Conservation (phyloP, 2,797 vertebrate species). For the Darevskia nairensis region DNA sequence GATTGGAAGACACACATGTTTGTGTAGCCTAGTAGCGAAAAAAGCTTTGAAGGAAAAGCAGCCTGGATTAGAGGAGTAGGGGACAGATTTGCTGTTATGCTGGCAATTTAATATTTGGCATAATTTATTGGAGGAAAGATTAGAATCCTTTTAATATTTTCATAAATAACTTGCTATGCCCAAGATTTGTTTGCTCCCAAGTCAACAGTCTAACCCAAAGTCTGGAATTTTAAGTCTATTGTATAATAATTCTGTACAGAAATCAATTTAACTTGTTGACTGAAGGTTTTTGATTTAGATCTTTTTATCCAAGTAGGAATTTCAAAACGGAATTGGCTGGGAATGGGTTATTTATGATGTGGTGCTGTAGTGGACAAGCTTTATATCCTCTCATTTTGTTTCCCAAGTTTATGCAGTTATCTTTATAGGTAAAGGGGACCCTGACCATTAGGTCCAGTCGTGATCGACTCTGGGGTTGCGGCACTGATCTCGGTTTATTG, state of each 20-base stretch:
- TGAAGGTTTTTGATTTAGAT: neutral
- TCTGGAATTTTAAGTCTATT: slow-evolving; percentile 5
- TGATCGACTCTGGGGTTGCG: too few relatives aligned
- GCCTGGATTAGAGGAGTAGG: neutral
- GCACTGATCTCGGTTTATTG: too few relatives aligned
- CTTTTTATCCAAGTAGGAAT: neutral
- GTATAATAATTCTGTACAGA: neutral
- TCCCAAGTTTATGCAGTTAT: too few relatives aligned
- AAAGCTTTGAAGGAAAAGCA: neutral
- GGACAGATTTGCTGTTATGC: slow-evolving; percentile 11
- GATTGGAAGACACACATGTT: neutral
- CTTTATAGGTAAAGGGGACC: too few relatives aligned
- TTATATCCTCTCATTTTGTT: neutral
- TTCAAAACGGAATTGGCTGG: neutral
- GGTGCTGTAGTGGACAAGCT: neutral
- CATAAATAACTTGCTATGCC: slow-evolving; percentile 1
- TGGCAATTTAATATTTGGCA: neutral
- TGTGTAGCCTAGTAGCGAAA: neutral
- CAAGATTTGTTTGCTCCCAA: neutral
- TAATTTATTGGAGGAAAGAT: slow-evolving; percentile 19
- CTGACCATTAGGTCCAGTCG: too few relatives aligned
- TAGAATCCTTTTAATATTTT: slow-evolving; percentile 9
- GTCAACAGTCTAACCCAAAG: neutral
- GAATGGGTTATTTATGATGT: neutral
- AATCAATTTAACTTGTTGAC: neutral